Base-by-base conservation (phyloP, 2,113 vertebrate species). In the Triplophysa tibetana region DNA sequence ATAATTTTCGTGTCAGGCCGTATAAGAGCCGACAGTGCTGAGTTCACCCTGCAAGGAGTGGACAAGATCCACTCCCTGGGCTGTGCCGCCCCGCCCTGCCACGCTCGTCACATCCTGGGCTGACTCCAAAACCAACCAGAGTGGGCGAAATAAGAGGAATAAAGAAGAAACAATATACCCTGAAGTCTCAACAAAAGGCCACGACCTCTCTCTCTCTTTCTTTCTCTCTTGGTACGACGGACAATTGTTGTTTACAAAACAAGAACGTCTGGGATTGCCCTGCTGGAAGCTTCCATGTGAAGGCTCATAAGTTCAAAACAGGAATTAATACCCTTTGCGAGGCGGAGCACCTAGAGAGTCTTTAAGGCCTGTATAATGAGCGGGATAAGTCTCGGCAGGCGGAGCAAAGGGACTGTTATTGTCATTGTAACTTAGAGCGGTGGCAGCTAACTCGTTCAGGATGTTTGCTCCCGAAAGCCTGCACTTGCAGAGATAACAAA, bases 1-100 rank as follows among this genome's bases (percentile, higher is more conserved):
- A 93, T 93, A 93, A 93, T 93, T 93, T 93, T 84, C 83, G 79
- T 88, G 91, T 93, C 92, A 90, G 77, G 80, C 88, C 73, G 85
- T 80, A 92, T 93, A 90, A 90, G 83, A 81, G 85, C 84, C 75
- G 75, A 79, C 75, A 68, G 85, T 83, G 84, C 87, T 90, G 90
- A 91, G 85, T 88, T 86, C 82, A 86, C 84, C 87, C 87, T 83
- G 83, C 80, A 77, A 85, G 76, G 50, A 79, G 66, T 12, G 14
- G 66, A 87, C 85, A 88, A 83, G 82, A 85, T 84, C 83, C 81
- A 78, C 60, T 76, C 61, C 79, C 29, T 65, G 70, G 76, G 69
- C 48, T 24, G 63, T 2, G 69, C 29, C 41, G 21, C 24, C 60
- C 72, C 43, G 24, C 67, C 79, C 79, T 19, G 19, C 76, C 48